These are phyloP conservation scores for Rhizoglyphus robini DNA, from an alignment of 1,140 invertebrate genomes.

Conservation along the genomic window DNA sequence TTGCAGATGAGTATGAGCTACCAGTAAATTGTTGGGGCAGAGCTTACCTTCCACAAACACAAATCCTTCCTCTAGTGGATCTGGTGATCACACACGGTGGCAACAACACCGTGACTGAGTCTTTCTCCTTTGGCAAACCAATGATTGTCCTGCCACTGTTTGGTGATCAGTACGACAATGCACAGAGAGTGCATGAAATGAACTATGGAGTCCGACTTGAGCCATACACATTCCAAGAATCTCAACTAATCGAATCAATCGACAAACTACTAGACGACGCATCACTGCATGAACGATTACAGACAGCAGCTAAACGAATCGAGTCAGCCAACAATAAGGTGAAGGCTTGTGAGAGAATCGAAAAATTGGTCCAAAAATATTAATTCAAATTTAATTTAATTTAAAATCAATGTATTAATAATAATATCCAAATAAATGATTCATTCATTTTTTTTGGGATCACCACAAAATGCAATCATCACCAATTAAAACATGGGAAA, in stretches of 20 bases:
- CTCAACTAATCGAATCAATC: constrained; percentile 19
- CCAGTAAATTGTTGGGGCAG: constrained; percentile 23
- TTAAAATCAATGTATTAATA: too few species aligned
- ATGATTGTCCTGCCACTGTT: constrained; percentile 21
- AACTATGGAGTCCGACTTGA: constrained; percentile 13
- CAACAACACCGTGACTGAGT: constrained; percentile 18
- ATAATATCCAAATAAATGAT: too few species aligned
- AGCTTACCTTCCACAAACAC: constrained; percentile 4
- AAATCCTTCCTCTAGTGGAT: constrained; percentile 17
- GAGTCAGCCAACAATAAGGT: neutral
- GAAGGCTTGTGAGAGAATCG: constrained; percentile 3
- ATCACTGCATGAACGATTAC: neutral
- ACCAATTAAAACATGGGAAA: too few species aligned
- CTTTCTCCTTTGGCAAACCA: constrained; percentile 17
- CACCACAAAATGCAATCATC: too few species aligned
- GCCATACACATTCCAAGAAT: constrained; percentile 15
- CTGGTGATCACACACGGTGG: constrained; percentile 22
- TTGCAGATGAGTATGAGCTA: constrained; percentile 20
- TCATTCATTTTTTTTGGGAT: too few species aligned
- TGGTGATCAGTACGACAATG: constrained; percentile 23
- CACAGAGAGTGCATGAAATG: constrained; percentile 19
- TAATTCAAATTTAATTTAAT: too few species aligned
- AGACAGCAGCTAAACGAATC: constrained; percentile 6
- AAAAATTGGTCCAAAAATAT: constrained; percentile 5
- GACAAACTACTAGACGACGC: constrained; percentile 19